These are phyloP conservation scores for Empis stercorea DNA, from an alignment of 2,888 invertebrate species.

Conservation along the genomic window DNA sequence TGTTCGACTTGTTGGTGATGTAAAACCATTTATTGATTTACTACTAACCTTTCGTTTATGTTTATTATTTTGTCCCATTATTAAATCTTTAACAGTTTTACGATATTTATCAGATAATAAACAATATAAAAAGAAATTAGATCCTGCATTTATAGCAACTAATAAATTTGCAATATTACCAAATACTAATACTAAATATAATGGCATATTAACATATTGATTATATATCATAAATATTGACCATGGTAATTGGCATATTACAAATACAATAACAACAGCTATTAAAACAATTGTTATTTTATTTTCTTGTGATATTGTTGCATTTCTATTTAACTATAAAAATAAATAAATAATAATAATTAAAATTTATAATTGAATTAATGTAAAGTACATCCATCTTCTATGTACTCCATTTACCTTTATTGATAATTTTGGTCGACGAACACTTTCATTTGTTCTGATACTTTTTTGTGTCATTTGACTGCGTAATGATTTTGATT, in stretches of 20 bases:
- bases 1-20: neutral
- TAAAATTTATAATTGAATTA: neutral
- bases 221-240: conserved; percentile 42
- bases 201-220: conserved; percentile 18
- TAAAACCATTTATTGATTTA: neutral
- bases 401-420: conserved; percentile 10
- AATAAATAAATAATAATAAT: neutral
- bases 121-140: conserved; percentile 66
- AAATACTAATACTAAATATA: conserved; percentile 34
- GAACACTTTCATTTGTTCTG: conserved; percentile 10
- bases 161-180: conserved; percentile 62
- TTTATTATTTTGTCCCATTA: conserved; percentile 21
- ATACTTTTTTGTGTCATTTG: conserved; percentile 41
- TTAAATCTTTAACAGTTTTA: conserved; percentile 38
- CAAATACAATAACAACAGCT: conserved; percentile 60
- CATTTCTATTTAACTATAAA: conserved; percentile 12
- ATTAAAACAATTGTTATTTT: conserved; percentile 65
- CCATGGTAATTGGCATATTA: conserved; percentile 60
- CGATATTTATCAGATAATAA: conserved; percentile 63
- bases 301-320: conserved; percentile 47
- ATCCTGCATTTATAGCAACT: conserved; percentile 56
- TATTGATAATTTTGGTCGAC: neutral
- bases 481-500: conserved; percentile 41
- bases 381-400: no score
- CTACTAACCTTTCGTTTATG: conserved; percentile 9